phyloP scores from a whole-genome alignment of 1,140 invertebrate species.

The Brachystomella parvula region DNA sequence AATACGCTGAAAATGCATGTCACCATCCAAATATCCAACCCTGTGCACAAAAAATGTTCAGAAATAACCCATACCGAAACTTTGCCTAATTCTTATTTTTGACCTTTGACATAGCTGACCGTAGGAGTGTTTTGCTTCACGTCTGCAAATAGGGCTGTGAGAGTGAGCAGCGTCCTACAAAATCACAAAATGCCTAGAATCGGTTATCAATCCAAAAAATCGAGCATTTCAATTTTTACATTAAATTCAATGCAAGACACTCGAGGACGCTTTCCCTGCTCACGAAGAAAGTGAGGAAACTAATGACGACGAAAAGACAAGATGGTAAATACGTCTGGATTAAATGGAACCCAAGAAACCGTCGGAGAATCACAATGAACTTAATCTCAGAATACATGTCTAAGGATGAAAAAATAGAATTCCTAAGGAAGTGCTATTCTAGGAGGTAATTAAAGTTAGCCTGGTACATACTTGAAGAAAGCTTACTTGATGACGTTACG shows the following conservation, averaged over 20 bases:
- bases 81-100: not conserved
- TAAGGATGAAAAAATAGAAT: not conserved
- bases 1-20: constrained; percentile 9
- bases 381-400: constrained; percentile 8
- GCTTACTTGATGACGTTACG: constrained; percentile 5
- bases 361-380: constrained; percentile 4
- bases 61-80: not conserved
- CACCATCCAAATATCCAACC: constrained; percentile 14
- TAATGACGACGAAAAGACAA: constrained; percentile 4
- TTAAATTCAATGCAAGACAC: too few species aligned
- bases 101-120: constrained; percentile 23
- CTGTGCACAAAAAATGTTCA: not conserved
- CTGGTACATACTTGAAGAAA: not conserved
- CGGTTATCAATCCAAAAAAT: too few species aligned
- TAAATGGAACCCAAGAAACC: constrained; percentile 5
- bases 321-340: constrained; percentile 5
- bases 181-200: too few species aligned
- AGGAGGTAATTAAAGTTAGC: not conserved
- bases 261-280: not conserved
- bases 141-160: constrained; percentile 10
- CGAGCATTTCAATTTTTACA: too few species aligned
- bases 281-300: constrained; percentile 3
- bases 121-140: constrained; percentile 21
- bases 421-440: too few species aligned
- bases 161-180: not conserved